A percentile compares a stretch with the other conserved stretches of the same genome.
phyloP scores from a whole-genome alignment of 2,797 vertebrate genomes.

The Parauchenoglanis punctatus region DNA sequence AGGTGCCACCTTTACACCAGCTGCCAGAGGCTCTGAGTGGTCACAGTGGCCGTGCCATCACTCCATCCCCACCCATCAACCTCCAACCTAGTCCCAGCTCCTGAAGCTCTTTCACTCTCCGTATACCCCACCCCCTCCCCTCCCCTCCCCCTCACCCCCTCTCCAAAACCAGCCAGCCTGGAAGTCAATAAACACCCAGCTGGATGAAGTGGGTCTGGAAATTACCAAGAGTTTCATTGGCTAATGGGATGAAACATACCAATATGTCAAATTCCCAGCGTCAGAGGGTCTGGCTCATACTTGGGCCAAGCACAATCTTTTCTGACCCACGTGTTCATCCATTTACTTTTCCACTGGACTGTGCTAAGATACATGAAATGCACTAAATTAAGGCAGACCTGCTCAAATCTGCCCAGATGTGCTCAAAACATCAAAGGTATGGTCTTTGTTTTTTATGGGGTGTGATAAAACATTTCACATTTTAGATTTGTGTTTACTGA shows the following conservation, averaged over 20 bases:
- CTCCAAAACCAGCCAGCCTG: constrained; percentile 57
- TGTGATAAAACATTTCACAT: neutral
- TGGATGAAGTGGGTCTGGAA: constrained; percentile 79
- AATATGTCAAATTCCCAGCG: constrained; percentile 79
- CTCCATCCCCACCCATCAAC: constrained; percentile 46
- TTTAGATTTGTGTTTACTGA: neutral
- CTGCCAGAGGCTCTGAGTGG: constrained; percentile 73
- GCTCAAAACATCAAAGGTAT: neutral
- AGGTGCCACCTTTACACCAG: constrained; percentile 78
- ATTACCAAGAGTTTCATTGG: constrained; percentile 83
- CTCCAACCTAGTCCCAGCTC: constrained; percentile 41
- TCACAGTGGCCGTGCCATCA: constrained; percentile 68
- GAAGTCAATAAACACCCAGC: constrained; percentile 71
- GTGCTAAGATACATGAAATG: neutral
- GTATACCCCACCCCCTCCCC: neutral
- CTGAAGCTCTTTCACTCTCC: neutral
- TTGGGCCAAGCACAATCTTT: constrained; percentile 67
- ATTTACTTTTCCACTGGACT: constrained; percentile 20
- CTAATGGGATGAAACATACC: constrained; percentile 86
- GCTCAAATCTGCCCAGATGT: neutral
- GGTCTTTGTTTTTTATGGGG: neutral
- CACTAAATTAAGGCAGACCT: neutral
- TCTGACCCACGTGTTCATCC: constrained; percentile 69
- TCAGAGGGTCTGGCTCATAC: constrained; percentile 64
- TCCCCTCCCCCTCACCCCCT: neutral